Evolutionary conservation across 1,140 invertebrate species (phyloP).

Genomic region (Zaprionus nigranus): DNA sequence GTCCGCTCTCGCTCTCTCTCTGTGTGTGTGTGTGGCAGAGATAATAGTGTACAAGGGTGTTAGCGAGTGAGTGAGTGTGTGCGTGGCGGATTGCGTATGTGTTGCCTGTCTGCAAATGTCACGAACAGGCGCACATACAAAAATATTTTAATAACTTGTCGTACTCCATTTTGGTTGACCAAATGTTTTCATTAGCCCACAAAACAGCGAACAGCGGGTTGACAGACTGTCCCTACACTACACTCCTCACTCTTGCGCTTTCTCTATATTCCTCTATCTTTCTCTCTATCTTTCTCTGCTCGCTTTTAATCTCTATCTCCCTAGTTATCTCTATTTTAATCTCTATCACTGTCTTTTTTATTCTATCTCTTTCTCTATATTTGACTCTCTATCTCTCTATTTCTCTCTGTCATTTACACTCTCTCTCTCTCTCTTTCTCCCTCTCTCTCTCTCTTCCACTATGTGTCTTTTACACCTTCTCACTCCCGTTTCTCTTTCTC

Average conservation of each 20-base stretch:
- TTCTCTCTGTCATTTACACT: background rate
- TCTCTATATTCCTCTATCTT: too few species aligned
- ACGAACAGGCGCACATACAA: slow-evolving; percentile 57
- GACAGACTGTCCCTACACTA: background rate
- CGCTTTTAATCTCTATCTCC: too few species aligned
- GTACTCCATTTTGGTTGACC: slow-evolving; percentile 49
- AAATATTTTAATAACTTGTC: slow-evolving; percentile 79
- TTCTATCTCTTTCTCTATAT: too few species aligned
- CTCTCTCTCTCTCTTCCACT: too few species aligned
- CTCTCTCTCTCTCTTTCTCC: too few species aligned
- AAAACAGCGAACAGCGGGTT: slow-evolving; percentile 33
- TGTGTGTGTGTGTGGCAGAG: slow-evolving; percentile 3
- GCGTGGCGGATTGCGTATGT: slow-evolving; percentile 17
- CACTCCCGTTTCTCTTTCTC: too few species aligned
- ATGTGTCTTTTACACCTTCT: too few species aligned
- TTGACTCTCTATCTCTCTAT: background rate
- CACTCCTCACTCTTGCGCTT: background rate
- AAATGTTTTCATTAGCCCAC: slow-evolving; percentile 79
- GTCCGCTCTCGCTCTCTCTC: background rate
- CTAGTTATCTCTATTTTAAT: too few species aligned
- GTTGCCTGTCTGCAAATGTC: slow-evolving; percentile 63
- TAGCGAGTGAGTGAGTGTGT: background rate
- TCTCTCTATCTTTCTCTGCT: too few species aligned
- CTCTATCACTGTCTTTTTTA: too few species aligned
- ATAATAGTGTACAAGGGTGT: background rate